Conservation (phyloP, 2,797 vertebrate species). For the Phyllotis vaccarum region DNA sequence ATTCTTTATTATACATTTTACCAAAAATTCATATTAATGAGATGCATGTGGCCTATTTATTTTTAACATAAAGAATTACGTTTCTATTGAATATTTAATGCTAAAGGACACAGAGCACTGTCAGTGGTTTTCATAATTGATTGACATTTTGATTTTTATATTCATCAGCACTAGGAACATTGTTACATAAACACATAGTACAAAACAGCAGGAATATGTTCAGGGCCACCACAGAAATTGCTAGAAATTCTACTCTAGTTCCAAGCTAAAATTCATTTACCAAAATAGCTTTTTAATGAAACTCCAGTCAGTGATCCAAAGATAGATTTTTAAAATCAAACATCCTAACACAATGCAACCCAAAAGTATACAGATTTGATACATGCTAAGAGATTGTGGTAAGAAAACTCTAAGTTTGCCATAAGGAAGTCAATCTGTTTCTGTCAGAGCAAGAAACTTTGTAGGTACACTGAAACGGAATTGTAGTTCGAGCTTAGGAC, state of each 20-base stretch:
- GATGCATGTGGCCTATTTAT: neutral
- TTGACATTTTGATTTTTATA: conserved; percentile 1
- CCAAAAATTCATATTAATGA: neutral
- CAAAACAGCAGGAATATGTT: neutral
- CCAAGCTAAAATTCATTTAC: neutral
- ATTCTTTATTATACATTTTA: neutral
- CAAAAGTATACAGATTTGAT: neutral
- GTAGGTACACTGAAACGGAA: neutral
- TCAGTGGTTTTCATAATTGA: neutral
- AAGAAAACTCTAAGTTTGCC: neutral
- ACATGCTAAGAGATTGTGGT: neutral
- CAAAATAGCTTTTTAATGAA: neutral
- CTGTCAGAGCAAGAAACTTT: neutral
- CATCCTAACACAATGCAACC: neutral
- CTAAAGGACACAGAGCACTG: neutral
- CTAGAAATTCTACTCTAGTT: neutral
- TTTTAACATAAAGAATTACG: neutral
- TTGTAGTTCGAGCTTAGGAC: neutral
- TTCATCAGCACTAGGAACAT: neutral
- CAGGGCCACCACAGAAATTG: neutral
- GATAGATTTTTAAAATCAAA: neutral
- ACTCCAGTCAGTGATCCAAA: neutral
- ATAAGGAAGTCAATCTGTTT: neutral
- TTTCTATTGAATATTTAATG: neutral
- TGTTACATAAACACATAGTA: neutral